Conservation (phyloP, 2,113 vertebrate genomes). For the Pluvianellus socialis region DNA sequence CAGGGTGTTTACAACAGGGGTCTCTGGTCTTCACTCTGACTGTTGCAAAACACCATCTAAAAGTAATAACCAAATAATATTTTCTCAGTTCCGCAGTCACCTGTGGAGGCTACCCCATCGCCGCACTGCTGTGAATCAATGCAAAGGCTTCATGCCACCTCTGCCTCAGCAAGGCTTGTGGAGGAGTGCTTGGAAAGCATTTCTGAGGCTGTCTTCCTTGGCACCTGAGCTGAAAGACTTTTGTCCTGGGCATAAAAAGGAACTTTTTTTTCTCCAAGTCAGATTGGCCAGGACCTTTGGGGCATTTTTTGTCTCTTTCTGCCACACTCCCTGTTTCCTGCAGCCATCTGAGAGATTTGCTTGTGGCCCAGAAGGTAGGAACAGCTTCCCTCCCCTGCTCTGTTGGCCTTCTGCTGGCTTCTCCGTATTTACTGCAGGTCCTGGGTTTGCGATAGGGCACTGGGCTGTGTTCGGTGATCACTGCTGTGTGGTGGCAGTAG, state of each 20-base stretch:
- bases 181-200: not conserved
- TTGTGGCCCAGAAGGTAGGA: not conserved
- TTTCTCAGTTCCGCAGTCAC: not conserved
- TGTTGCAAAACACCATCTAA: not conserved
- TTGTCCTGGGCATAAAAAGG: not conserved
- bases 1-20: not conserved
- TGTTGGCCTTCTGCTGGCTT: not conserved
- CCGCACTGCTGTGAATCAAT: not conserved
- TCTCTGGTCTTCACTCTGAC: not conserved
- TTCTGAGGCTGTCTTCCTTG: not conserved
- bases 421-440: not conserved
- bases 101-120: too few species aligned
- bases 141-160: not conserved
- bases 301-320: not conserved
- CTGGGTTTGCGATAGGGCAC: not conserved
- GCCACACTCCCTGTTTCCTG: not conserved
- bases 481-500: not conserved
- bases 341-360: rapidly evolving
- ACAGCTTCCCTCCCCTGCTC: not conserved
- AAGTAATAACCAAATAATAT: not conserved
- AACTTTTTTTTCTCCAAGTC: not conserved
- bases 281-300: not conserved
- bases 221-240: not conserved
- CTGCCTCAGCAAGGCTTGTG: not conserved
- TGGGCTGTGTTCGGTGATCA: not conserved